Percentiles rank a stretch among this genome's conserved stretches.
Evolutionary conservation across 2,797 vertebrate genomes (phyloP).

Genomic region (Siniperca undulata): DNA sequence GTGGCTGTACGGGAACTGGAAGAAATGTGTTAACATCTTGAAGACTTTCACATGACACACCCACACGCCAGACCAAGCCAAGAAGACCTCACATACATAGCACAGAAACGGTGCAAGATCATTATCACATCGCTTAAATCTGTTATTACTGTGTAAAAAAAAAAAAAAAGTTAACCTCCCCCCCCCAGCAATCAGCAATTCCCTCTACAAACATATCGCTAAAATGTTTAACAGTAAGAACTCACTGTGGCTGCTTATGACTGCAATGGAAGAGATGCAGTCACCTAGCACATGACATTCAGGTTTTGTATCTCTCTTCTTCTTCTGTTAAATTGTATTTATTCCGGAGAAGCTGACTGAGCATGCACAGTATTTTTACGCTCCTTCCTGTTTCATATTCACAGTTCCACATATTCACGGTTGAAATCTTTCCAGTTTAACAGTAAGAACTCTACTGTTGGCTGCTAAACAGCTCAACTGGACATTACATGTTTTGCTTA

Average conservation of each 20-base stretch:
- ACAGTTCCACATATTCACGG: constrained; percentile 17
- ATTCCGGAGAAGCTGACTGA: constrained; percentile 26
- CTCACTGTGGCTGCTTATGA: neutral
- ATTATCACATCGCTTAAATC: constrained; percentile 63
- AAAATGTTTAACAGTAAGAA: neutral
- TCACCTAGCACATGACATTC: constrained; percentile 52
- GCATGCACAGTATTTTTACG: constrained; percentile 17
- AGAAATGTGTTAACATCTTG: constrained; percentile 57
- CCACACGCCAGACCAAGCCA: constrained; percentile 57
- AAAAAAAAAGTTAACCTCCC: neutral
- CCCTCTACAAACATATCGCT: neutral
- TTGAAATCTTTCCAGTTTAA: constrained; percentile 27
- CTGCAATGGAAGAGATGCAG: neutral
- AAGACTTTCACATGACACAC: constrained; percentile 58
- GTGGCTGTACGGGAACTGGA: constrained; percentile 42
- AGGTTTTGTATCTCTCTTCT: neutral
- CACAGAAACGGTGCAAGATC: constrained; percentile 66
- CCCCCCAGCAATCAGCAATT: no score
- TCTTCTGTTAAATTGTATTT: constrained; percentile 3
- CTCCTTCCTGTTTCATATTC: constrained; percentile 17
- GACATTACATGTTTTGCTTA: constrained; percentile 73
- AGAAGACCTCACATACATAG: constrained; percentile 46
- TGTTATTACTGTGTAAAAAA: constrained; percentile 33
- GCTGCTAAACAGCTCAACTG: constrained; percentile 77
- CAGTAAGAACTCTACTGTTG: no score